These are phyloP conservation scores for Candidula unifasciata DNA, from an alignment of 2,888 invertebrate genomes.

Conservation along the genomic window DNA sequence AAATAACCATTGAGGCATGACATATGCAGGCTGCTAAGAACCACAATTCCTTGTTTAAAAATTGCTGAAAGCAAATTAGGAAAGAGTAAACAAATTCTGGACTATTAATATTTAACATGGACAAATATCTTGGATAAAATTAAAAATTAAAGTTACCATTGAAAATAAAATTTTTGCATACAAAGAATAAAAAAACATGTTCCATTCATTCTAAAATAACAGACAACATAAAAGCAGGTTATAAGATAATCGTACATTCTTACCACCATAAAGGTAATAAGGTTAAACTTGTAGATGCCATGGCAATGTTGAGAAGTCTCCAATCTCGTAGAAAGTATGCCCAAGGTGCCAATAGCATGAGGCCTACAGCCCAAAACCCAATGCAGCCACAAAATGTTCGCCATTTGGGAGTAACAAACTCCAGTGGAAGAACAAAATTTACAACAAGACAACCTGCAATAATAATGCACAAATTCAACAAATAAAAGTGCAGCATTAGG, in stretches of 20 bases:
- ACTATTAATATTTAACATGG: no score
- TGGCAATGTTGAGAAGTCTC: constrained; percentile 70
- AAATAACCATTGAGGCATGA: no score
- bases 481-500: background rate
- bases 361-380: constrained; percentile 75
- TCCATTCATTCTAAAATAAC: background rate
- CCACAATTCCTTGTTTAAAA: no score
- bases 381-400: constrained; percentile 76
- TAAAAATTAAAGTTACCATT: no score
- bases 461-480: background rate
- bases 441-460: constrained; percentile 72
- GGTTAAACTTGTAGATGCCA: constrained; percentile 64
- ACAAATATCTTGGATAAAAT: no score
- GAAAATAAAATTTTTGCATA: background rate
- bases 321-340: constrained; percentile 73
- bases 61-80: no score
- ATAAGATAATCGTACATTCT: background rate
- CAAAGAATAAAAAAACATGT: no score
- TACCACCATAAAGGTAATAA: constrained; percentile 74
- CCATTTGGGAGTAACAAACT: constrained; percentile 74
- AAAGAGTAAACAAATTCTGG: no score
- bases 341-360: constrained; percentile 71
- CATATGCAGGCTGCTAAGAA: no score
- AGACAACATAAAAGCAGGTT: background rate
- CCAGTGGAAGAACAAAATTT: constrained; percentile 76